These are phyloP conservation scores for Arenicola marina DNA, from an alignment of 2,888 invertebrate genomes.

Conservation along the genomic window DNA sequence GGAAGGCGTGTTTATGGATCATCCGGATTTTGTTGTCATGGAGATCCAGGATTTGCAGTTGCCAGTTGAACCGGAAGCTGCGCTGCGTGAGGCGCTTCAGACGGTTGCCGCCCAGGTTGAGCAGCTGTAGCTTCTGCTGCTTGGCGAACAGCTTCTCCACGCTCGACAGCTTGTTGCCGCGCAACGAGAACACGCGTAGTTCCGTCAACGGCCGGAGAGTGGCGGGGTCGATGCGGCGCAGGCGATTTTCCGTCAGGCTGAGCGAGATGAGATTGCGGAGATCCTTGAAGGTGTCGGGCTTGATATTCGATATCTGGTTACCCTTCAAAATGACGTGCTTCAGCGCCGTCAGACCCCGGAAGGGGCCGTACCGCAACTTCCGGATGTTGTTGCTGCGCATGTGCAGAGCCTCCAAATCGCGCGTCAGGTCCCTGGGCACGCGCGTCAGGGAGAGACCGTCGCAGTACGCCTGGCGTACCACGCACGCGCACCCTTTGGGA, in stretches of 20 bases:
- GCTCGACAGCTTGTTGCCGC: not conserved
- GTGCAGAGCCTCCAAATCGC: not conserved
- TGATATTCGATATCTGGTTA: not conserved
- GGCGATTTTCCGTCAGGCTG: not conserved
- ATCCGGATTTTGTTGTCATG: slow-evolving; percentile 71
- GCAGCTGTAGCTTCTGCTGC: slow-evolving; percentile 76
- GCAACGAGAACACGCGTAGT: not conserved
- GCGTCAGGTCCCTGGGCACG: not conserved
- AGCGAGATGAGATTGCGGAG: not conserved
- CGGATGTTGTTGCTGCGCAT: not conserved
- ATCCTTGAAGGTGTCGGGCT: not conserved
- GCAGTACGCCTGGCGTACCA: not conserved
- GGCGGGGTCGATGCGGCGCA: not conserved
- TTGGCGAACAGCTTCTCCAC: slow-evolving; percentile 67
- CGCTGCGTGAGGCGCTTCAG: slow-evolving; percentile 65
- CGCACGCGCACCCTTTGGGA: not conserved
- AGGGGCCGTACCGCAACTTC: not conserved
- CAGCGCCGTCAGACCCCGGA: not conserved
- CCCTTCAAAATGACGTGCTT: not conserved
- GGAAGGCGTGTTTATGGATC: slow-evolving; percentile 71
- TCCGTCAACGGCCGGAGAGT: not conserved
- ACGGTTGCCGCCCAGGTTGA: slow-evolving; percentile 73
- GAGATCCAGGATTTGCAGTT: slow-evolving; percentile 75
- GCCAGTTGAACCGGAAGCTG: slow-evolving; percentile 73
- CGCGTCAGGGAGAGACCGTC: not conserved